Base-by-base conservation (phyloP, 1,140 invertebrate genomes). In the Psix sp. region DNA sequence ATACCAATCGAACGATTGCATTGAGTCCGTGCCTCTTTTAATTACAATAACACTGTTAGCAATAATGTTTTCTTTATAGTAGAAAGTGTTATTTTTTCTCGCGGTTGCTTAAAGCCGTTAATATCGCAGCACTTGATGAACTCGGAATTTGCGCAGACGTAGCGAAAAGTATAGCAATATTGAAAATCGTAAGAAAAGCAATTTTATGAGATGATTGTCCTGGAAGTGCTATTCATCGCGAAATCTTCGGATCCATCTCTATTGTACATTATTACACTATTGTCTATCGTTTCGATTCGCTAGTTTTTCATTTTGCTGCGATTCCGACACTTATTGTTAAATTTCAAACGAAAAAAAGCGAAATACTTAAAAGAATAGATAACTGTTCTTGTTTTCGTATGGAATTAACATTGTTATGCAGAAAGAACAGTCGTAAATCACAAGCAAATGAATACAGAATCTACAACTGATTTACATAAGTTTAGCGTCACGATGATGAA, bases 181-280 rank as follows among this genome's bases (percentile, higher is more conserved):
- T 35, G 24, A 42, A 45, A 35, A 36, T 60, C 45, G 56, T 54
- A 79, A 79, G 71, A 77, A 74, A 77, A 63, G 59, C 74, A 45
- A 81, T 65, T 82, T 82, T 82, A 82, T 74, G 81, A 77, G 81
- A 82, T 77, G 74, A 82, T 80, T 81, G 81, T 82, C 77, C 80
- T 77, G 74, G 81, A 78, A 80, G 81, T 82, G 75, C 80, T 79
- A 81, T 82, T 80, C 79, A 81, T 82, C 76, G 67, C 45, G 73
- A 52, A 79, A 81, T 80, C 79, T 80, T 71, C 76, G 57, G 49
- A 73, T 73, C 75, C 74, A 82, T 81, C 77, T 80, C 74, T 80
- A 80, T 80, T 82, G 80, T 79, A 78, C 74, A 82, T 82, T 78
- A 80, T 80, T 79, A 74, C 74, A 59, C 77, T 68, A 82, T 82